Evolutionary conservation across 2,888 invertebrate genomes (phyloP), one percentile per base, ranked within the genome.

Genomic region (Odontocolon sp.): DNA sequence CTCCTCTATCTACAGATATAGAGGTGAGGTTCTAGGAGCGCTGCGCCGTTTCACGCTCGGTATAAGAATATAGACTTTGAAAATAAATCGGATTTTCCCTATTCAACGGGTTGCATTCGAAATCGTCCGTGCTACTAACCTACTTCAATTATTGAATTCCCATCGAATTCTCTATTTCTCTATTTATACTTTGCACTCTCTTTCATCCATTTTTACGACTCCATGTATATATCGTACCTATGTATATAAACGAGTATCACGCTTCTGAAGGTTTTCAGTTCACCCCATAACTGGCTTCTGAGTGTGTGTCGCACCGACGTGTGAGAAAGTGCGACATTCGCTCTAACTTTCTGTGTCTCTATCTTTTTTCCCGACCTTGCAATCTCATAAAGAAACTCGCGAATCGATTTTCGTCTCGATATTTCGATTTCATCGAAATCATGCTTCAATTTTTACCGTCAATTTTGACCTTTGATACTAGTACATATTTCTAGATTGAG

Each of bases 61-160:
- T 21, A n/a, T 11, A 8, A 2, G 59, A 11, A 40, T 31, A 40
- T 45, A 54, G 73, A 38, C 64, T 70, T 75, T 52, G 57, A 69
- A 66, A 75, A 69, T 75, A 75, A 75, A 75, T 75, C 69, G 75
- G 59, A 75, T 75, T 75, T 70, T 75, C 42, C 64, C 75, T 59
- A 75, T 75, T 70, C 64, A 57, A 70, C 33, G 45, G 36, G 69
- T 6, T 31, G 38, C 50, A 33, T 66, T 57, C 28, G 59, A 59
- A 70, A 69, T 50, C 50, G 47, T 40, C 57, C 64, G 16, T 63
- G 38, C 56, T 23, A 11, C 64, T 54, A 56, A 50, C 47, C 64
- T 36, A 42, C 42, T 70, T 75, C 42, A 75, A 75, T 75, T 75
- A 75, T 75, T 64, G 75, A 75, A 59, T 75, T 75, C 33, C 59